phyloP scores from a whole-genome alignment of 2,797 vertebrate species.

The Adrianichthys oophorus region DNA sequence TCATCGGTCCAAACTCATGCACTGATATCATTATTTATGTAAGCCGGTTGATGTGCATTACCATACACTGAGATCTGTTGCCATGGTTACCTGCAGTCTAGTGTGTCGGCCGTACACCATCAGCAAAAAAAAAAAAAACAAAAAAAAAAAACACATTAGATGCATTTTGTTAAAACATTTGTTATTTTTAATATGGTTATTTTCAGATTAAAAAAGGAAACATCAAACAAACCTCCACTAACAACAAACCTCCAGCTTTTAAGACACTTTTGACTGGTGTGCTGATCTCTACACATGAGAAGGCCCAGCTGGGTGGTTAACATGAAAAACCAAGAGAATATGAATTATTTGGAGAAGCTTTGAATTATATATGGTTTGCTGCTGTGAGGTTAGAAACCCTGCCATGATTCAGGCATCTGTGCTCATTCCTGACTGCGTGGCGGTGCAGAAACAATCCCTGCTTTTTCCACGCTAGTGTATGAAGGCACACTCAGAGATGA shows the following conservation, averaged over 20 bases:
- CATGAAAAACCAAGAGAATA: conserved; percentile 31
- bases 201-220: conserved; percentile 2
- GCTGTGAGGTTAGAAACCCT: conserved; percentile 30
- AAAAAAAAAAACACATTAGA: too few species aligned
- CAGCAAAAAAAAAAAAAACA: too few species aligned
- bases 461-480: conserved; percentile 15
- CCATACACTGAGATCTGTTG: too few species aligned
- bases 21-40: too few species aligned
- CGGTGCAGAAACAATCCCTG: conserved; percentile 16
- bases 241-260: background rate
- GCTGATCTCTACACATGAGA: conserved; percentile 10
- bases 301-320: conserved; percentile 26
- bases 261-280: background rate
- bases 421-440: conserved; percentile 18
- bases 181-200: background rate
- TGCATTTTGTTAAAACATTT: background rate
- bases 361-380: conserved; percentile 49
- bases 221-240: conserved; percentile 7
- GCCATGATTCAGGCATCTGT: conserved; percentile 34
- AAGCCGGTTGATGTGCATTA: too few species aligned
- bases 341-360: conserved; percentile 46
- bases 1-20: too few species aligned
- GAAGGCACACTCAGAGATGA: conserved; percentile 29
- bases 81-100: too few species aligned
- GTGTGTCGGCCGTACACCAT: too few species aligned